Percentiles rank a stretch among this genome's conserved stretches.
phyloP scores from a whole-genome alignment of 2,113 vertebrate species.

The Ictidomys tridecemlineatus region DNA sequence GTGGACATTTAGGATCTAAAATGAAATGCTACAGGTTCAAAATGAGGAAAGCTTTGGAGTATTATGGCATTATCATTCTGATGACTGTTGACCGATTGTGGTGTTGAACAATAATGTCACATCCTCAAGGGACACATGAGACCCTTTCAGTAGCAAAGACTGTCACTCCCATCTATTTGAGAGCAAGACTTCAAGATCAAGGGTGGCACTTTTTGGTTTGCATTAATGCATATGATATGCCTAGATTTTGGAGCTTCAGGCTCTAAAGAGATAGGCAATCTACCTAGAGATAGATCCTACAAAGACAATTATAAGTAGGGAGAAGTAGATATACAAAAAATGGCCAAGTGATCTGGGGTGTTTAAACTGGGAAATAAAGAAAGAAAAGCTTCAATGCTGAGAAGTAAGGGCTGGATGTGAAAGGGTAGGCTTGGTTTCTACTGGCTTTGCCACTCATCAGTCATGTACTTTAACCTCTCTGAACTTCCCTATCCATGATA shows the following conservation, averaged over 20 bases:
- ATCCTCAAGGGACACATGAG: neutral
- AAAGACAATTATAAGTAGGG: neutral
- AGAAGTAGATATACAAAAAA: neutral
- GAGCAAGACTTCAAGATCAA: neutral
- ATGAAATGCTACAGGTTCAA: neutral
- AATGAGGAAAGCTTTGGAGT: neutral
- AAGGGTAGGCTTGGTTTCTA: neutral
- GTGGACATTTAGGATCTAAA: neutral
- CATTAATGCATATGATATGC: neutral
- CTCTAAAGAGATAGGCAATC: neutral
- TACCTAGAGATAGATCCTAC: neutral
- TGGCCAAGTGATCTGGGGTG: neutral
- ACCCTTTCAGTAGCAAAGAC: neutral
- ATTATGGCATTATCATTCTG: neutral
- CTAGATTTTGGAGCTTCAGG: neutral
- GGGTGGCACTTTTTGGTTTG: neutral
- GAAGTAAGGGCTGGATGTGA: neutral
- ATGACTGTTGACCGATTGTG: neutral
- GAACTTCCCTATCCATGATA: neutral
- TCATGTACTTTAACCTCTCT: neutral
- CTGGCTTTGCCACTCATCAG: neutral
- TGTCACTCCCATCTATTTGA: neutral
- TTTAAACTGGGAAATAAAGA: neutral
- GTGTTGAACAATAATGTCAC: neutral
- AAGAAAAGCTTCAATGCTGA: neutral